These are phyloP conservation scores for Pampus argenteus DNA, from an alignment of 2,797 vertebrate genomes.

Conservation along the genomic window DNA sequence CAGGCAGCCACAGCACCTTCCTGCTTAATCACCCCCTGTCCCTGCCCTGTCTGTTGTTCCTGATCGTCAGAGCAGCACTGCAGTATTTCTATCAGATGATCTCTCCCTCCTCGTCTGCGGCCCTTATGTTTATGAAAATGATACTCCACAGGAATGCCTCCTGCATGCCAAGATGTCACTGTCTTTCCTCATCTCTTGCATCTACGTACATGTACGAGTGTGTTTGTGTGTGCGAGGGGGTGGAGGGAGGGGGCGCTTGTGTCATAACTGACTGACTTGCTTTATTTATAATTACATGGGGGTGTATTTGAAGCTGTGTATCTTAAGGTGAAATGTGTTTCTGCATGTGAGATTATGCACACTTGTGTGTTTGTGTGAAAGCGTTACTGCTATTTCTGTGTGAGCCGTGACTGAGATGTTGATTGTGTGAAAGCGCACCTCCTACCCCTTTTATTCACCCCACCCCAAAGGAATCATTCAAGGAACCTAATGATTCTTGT, in stretches of 20 bases:
- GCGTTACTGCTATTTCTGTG: slow-evolving; percentile 57
- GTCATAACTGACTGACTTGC: slow-evolving; percentile 59
- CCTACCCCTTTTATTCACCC: slow-evolving; percentile 43
- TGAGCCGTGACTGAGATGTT: slow-evolving; percentile 64
- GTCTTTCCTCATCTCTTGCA: slow-evolving; percentile 78
- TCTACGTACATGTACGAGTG: slow-evolving; percentile 56
- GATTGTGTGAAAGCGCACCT: slow-evolving; percentile 64
- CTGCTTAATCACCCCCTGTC: slow-evolving; percentile 75
- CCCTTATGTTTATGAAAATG: slow-evolving; percentile 86
- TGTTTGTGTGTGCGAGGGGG: slow-evolving; percentile 42
- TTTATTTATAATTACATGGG: slow-evolving; percentile 69
- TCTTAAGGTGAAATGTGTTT: slow-evolving; percentile 43
- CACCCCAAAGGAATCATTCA: slow-evolving; percentile 65
- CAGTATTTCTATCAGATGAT: slow-evolving; percentile 83
- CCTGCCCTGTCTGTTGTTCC: slow-evolving; percentile 79
- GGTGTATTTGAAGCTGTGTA: slow-evolving; percentile 37
- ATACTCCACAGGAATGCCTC: slow-evolving; percentile 84
- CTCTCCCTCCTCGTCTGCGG: slow-evolving; percentile 79
- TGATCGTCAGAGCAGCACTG: slow-evolving; percentile 78
- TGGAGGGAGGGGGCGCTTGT: slow-evolving; percentile 1
- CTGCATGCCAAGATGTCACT: slow-evolving; percentile 83
- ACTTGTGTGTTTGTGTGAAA: slow-evolving; percentile 46
- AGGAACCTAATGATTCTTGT: slow-evolving; percentile 77
- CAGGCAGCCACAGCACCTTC: slow-evolving; percentile 74
- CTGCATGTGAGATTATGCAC: slow-evolving; percentile 18